These are phyloP conservation scores for Mobula hypostoma DNA, from an alignment of 2,113 vertebrate genomes.

Conservation along the genomic window DNA sequence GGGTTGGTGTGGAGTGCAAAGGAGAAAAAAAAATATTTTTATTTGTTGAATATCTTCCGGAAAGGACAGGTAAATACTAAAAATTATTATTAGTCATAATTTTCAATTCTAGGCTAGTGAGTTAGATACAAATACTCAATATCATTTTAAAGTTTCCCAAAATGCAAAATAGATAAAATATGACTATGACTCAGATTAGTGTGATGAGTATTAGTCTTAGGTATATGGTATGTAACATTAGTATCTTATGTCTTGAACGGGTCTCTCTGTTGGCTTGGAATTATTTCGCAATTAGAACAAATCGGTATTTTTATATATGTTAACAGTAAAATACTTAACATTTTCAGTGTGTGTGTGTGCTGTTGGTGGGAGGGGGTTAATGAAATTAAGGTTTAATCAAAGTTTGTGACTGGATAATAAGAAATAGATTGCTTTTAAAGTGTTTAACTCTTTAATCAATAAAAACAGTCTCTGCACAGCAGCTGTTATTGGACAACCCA, in stretches of 20 bases:
- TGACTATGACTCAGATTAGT: background rate
- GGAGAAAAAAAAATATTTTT: background rate
- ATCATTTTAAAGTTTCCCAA: background rate
- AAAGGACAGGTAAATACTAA: background rate
- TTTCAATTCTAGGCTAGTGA: background rate
- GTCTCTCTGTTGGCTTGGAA: background rate
- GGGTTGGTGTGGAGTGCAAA: background rate
- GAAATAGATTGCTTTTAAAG: conserved; percentile 14
- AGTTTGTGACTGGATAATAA: background rate
- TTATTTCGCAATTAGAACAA: background rate
- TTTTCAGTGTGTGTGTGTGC: background rate
- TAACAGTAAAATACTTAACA: background rate
- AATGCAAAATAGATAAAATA: background rate
- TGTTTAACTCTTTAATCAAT: conserved; percentile 33
- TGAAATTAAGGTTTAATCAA: background rate
- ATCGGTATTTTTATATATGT: background rate
- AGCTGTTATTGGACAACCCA: conserved; percentile 13
- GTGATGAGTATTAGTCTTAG: background rate
- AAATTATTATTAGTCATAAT: background rate
- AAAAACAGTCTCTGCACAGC: background rate
- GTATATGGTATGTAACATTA: background rate
- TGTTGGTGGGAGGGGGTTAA: background rate
- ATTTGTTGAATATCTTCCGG: background rate
- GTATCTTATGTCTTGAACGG: background rate
- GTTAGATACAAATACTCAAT: background rate